A percentile compares a stretch with the other conserved stretches of the same genome.
These are phyloP conservation scores for Xiphorhynchus erythropygius DNA, from an alignment of 2,797 vertebrate genomes.

Conservation along the genomic window DNA sequence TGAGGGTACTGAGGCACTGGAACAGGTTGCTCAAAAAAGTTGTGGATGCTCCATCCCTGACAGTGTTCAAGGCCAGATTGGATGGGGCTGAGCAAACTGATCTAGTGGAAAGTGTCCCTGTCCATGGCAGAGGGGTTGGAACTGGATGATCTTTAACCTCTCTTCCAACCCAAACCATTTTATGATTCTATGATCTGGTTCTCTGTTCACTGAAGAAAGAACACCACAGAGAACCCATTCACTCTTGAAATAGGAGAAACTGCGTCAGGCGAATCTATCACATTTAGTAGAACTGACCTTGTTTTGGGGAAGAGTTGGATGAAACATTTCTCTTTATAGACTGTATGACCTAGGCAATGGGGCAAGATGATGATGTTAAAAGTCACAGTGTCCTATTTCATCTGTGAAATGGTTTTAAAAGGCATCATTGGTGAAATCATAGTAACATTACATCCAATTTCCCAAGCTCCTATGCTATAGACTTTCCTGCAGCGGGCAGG, in stretches of 20 bases:
- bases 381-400: background rate
- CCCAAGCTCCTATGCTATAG: background rate
- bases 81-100: background rate
- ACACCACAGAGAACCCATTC: rapidly evolving
- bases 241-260: background rate
- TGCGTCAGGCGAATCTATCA: background rate
- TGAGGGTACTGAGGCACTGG: background rate
- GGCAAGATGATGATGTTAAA: background rate
- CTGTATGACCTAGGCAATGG: background rate
- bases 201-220: background rate
- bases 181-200: background rate
- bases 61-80: background rate
- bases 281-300: background rate
- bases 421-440: background rate
- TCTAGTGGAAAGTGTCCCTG: background rate
- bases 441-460: background rate
- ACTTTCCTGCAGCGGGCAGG: background rate
- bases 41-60: background rate
- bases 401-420: background rate
- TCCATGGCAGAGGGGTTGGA: background rate
- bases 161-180: background rate
- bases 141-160: background rate
- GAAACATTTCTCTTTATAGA: background rate
- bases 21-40: background rate
- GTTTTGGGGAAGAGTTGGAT: background rate